Percentiles rank a stretch among this genome's conserved stretches.
Conservation (phyloP, 2,113 vertebrate species). For the Oreochromis niloticus region DNA sequence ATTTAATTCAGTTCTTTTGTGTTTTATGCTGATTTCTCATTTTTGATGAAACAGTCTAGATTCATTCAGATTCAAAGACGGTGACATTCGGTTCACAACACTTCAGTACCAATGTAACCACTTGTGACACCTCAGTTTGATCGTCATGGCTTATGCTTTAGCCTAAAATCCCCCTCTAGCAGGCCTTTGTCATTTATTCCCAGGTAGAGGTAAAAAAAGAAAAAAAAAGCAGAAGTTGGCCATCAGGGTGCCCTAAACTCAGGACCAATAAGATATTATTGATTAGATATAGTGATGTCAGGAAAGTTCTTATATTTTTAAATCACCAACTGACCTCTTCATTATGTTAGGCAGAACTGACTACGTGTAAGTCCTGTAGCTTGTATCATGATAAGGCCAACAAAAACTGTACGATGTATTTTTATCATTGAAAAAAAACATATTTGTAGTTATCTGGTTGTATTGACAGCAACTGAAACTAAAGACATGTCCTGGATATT, state of each 20-base stretch:
- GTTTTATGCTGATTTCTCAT: not conserved
- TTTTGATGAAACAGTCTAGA: not conserved
- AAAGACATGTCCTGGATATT: not conserved
- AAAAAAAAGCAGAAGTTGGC: not conserved
- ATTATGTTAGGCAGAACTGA: not conserved
- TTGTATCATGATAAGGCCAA: too few species aligned
- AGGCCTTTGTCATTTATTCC: not conserved
- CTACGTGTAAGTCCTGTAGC: not conserved
- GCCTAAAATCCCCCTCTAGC: not conserved
- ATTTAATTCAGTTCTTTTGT: not conserved
- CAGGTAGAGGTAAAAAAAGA: not conserved
- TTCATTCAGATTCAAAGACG: not conserved
- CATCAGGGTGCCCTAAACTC: not conserved
- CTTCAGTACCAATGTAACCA: not conserved
- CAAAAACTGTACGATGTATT: not conserved
- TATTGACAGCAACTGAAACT: not conserved
- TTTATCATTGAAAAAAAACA: not conserved
- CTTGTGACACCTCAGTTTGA: not conserved
- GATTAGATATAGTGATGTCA: not conserved
- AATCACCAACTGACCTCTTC: not conserved
- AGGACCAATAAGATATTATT: not conserved
- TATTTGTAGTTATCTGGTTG: not conserved
- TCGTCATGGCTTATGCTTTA: not conserved
- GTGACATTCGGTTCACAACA: not conserved
- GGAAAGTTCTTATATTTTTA: not conserved